phyloP scores from a whole-genome alignment of 2,797 vertebrate species.

The Artibeus jamaicensis region DNA sequence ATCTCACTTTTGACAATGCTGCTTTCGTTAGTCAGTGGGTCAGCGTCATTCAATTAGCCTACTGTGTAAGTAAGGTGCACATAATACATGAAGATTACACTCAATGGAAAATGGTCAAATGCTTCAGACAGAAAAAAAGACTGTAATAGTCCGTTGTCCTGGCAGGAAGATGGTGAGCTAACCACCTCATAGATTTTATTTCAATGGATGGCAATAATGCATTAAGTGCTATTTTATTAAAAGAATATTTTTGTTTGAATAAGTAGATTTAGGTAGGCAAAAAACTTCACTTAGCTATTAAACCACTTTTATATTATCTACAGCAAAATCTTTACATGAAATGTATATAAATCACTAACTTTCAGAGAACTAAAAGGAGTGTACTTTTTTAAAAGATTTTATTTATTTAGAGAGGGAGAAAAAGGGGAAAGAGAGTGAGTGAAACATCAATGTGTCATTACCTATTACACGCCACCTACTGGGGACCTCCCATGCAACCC shows the following conservation, averaged over 20 bases:
- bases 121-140: neutral
- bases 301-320: slow-evolving; percentile 78
- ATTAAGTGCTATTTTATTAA: slow-evolving; percentile 61
- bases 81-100: neutral
- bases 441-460: no score
- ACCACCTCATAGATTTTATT: slow-evolving; percentile 59
- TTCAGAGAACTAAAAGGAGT: slow-evolving; percentile 75
- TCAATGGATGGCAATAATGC: slow-evolving; percentile 46
- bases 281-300: slow-evolving; percentile 60
- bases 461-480: no score
- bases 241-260: slow-evolving; percentile 80
- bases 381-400: slow-evolving; percentile 41
- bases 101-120: slow-evolving; percentile 22
- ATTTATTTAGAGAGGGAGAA: no score
- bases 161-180: slow-evolving; percentile 23
- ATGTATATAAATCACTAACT: slow-evolving; percentile 80
- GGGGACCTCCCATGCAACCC: no score
- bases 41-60: neutral
- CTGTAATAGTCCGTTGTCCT: neutral
- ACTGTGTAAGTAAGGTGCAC: neutral
- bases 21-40: neutral
- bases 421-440: no score
- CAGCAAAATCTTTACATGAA: slow-evolving; percentile 69
- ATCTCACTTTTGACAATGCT: neutral
- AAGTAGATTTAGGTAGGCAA: slow-evolving; percentile 60